phyloP scores from a whole-genome alignment of 30 jellyfish, hydroid and myxozoan genomes.

The Aurelia coerulea region DNA sequence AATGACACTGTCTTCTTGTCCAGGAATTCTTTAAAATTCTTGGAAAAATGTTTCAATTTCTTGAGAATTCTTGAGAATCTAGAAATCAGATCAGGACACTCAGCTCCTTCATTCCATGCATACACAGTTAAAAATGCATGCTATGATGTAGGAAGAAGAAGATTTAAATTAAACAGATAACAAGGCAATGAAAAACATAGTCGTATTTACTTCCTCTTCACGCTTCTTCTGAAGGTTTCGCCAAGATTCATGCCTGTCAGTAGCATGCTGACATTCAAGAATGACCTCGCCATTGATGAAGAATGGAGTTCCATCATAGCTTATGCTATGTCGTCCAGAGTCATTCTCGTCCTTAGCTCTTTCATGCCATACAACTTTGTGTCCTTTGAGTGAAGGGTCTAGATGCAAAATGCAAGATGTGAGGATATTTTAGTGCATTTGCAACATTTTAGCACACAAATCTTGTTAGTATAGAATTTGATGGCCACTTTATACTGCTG shows the following conservation, averaged over 20 bases:
- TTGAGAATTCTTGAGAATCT: too few species aligned
- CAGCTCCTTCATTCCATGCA: not conserved
- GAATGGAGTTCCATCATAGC: conserved; percentile 32
- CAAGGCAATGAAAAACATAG: not conserved
- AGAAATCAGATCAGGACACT: not conserved
- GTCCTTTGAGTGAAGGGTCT: conserved; percentile 44
- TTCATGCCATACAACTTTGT: conserved; percentile 41
- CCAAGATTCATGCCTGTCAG: conserved; percentile 37
- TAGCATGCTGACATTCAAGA: conserved; percentile 30
- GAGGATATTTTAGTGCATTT: too few species aligned
- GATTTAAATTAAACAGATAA: not conserved
- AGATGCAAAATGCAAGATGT: not conserved
- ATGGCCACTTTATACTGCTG: too few species aligned
- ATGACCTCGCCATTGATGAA: conserved; percentile 33
- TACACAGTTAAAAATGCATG: not conserved
- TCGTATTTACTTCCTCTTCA: conserved; percentile 19
- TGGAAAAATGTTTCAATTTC: too few species aligned
- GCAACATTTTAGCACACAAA: too few species aligned
- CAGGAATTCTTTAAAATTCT: too few species aligned
- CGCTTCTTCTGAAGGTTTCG: conserved; percentile 22
- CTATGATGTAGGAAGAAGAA: not conserved
- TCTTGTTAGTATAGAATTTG: too few species aligned
- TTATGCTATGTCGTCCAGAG: not conserved
- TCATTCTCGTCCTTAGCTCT: conserved; percentile 5
- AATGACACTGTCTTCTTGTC: too few species aligned